A percentile compares a stretch with the other conserved stretches of the same genome.
These are phyloP conservation scores for Brachionus angularis DNA, from an alignment of 1,140 invertebrate species.

Conservation along the genomic window DNA sequence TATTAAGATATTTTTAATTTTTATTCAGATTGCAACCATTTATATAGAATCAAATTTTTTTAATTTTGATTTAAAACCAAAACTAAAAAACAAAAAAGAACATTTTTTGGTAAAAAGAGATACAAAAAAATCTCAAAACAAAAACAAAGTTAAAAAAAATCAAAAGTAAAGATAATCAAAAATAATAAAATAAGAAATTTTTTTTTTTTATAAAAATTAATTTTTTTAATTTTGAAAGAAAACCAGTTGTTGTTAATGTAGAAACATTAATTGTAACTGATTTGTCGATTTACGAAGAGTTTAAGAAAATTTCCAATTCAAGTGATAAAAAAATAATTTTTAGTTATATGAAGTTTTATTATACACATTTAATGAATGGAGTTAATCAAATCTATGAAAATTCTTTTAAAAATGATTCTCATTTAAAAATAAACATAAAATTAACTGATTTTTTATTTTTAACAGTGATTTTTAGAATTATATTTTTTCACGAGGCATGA, in stretches of 20 bases:
- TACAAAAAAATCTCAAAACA: no score
- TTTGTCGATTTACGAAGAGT: slow-evolving; percentile 2
- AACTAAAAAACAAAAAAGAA: no score
- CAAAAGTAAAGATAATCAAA: background rate
- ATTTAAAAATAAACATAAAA: slow-evolving; percentile 8
- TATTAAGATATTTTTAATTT: background rate
- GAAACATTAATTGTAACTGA: slow-evolving; percentile 33
- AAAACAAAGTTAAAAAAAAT: no score
- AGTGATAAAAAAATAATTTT: background rate
- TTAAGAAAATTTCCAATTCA: background rate
- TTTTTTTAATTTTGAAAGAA: background rate
- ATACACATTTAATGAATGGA: slow-evolving; percentile 11
- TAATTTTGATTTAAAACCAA: no score
- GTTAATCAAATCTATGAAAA: slow-evolving; percentile 31
- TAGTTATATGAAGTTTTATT: slow-evolving; percentile 9
- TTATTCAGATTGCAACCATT: slow-evolving; percentile 1
- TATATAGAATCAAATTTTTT: background rate
- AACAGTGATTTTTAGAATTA: no score
- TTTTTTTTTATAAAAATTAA: no score
- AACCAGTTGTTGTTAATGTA: background rate
- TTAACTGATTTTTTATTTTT: slow-evolving; percentile 22
- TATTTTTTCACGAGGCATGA: no score
- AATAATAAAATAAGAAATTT: no score
- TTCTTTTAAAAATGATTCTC: slow-evolving; percentile 8
- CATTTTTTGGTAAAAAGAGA: no score